Evolutionary conservation across 2,888 invertebrate species (phyloP).

Genomic region (Cephus runcator): DNA sequence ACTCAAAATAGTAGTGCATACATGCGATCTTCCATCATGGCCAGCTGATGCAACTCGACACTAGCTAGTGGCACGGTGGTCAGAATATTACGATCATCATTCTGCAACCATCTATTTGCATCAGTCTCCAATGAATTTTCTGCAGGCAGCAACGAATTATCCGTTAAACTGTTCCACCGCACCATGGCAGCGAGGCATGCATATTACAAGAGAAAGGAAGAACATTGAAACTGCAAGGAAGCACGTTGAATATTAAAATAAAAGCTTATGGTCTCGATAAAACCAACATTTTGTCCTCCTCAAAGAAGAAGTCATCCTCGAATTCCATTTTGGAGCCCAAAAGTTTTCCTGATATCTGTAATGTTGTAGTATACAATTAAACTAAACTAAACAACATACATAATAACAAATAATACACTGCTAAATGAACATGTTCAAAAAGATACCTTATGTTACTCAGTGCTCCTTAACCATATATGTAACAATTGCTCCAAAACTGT

Average conservation of each 20-base stretch:
- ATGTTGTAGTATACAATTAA: not conserved
- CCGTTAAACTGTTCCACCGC: conserved; percentile 46
- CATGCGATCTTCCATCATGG: conserved; percentile 64
- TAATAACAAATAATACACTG: not conserved
- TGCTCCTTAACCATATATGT: not conserved
- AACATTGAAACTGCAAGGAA: conserved; percentile 43
- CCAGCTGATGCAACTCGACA: conserved; percentile 44
- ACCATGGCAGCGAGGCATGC: conserved; percentile 52
- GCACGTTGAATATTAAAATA: conserved; percentile 27
- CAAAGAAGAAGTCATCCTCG: conserved; percentile 63
- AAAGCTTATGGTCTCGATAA: conserved; percentile 16
- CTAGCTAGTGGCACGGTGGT: conserved; percentile 45
- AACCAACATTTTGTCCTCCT: conserved; percentile 65
- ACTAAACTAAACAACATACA: not conserved
- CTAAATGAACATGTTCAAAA: not conserved
- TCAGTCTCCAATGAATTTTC: not conserved
- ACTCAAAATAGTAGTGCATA: conserved; percentile 49
- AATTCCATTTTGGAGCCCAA: conserved; percentile 49
- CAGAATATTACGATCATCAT: conserved; percentile 16
- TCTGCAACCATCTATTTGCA: conserved; percentile 11
- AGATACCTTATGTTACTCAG: not conserved
- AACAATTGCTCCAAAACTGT: not conserved
- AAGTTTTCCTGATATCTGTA: not conserved
- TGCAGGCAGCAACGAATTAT: conserved; percentile 25
- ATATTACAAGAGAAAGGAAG: conserved; percentile 49